Evolutionary conservation across 2,888 invertebrate species (phyloP), one percentile per base, ranked within the genome.

Genomic region (Drosophila vallismaia): DNA sequence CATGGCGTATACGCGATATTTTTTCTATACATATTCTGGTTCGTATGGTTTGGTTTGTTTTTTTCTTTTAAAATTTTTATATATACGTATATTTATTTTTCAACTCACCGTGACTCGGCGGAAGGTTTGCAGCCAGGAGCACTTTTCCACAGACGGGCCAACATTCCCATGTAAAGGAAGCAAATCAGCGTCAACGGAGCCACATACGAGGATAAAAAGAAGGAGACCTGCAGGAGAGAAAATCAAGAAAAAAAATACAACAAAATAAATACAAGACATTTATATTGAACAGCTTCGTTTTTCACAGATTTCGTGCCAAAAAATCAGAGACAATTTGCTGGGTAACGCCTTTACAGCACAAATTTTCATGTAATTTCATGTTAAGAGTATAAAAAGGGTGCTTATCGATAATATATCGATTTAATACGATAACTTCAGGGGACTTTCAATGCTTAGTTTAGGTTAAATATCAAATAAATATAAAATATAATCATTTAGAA

Each of bases 121-220:
- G 96, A 96, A 69, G 95, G 94, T 81, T 95, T 94, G 29, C 96
- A 95, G n/a, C 96, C 96, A 0, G 96, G 95, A 4, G 96, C 95
- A 58, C 89, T 91, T 88, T 95, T 95, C 95, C 98, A 97, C 79
- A 98, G 93, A 79, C 97, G 94, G 83, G 95, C 94, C 90, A 98
- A 92, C 97, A 98, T 97, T 83, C 96, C 94, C 92, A 97, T 94
- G 91, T 98, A 98, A 76, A 98, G 93, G 72, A 96, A 94, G 90
- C 96, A 95, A 89, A 97, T 97, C 84, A 97, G 93, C 52, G 95
- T 94, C 92, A 98, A 92, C 1, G 98, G 98, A 74, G 98, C 93
- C 78, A 97, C 95, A 92, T 97, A 98, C 55, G 97, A 97, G 66
- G 96, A 96, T 72, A 96, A 92, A 91, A 98, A 96, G 93, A 98